These are phyloP conservation scores for Nebria ingens DNA, from an alignment of 1,140 invertebrate species.

Conservation along the genomic window DNA sequence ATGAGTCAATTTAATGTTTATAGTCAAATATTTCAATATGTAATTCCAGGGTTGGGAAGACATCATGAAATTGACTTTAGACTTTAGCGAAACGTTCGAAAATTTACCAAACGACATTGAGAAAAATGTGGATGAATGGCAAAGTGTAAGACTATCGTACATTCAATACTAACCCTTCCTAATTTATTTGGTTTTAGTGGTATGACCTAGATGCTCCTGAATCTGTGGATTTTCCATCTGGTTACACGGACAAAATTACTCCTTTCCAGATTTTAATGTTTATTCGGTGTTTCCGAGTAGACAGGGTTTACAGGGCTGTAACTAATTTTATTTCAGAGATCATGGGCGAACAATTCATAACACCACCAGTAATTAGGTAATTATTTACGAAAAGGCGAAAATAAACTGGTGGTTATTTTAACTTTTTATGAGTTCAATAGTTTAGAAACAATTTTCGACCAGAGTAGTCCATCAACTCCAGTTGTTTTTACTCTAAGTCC, in stretches of 20 bases:
- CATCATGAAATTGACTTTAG: conserved; percentile 54
- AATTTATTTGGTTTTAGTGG: too few relatives aligned
- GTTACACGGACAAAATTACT: conserved; percentile 52
- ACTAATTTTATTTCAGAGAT: conserved; percentile 65
- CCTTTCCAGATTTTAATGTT: conserved; percentile 70
- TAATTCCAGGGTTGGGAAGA: conserved; percentile 65
- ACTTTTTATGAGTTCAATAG: conserved; percentile 31
- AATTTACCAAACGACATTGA: conserved; percentile 55
- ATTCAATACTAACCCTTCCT: too few relatives aligned
- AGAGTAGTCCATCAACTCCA: conserved; percentile 65
- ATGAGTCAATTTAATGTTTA: neutral
- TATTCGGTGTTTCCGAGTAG: conserved; percentile 73
- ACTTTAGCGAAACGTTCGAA: conserved; percentile 58
- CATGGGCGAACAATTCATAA: conserved; percentile 79
- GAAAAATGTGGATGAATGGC: conserved; percentile 51
- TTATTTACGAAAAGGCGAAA: neutral
- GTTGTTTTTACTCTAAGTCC: conserved; percentile 82
- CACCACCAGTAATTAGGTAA: conserved; percentile 63
- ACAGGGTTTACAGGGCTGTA: conserved; percentile 71
- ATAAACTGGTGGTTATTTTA: neutral
- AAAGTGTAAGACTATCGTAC: conserved; percentile 9
- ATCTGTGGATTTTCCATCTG: conserved; percentile 50
- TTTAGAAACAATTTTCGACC: conserved; percentile 70
- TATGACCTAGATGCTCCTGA: conserved; percentile 72
- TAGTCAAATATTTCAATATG: conserved; percentile 9